Conservation (phyloP, 2,113 vertebrate genomes). For the Gorilla gorilla region DNA sequence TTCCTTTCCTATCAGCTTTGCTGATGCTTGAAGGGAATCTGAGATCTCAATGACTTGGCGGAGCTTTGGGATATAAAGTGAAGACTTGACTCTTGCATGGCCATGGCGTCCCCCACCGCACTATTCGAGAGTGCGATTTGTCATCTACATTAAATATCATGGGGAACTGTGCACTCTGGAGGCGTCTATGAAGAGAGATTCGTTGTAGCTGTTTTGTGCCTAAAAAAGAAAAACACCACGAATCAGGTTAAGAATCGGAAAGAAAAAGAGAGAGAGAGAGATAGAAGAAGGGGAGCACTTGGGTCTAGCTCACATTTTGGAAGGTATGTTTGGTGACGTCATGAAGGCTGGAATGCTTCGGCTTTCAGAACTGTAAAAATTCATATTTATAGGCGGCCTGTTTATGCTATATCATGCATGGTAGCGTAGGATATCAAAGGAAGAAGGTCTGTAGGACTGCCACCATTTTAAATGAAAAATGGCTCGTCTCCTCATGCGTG, state of each 20-base stretch:
- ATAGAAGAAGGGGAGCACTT: conserved; percentile 44
- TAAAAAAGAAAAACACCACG: not conserved
- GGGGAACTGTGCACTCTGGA: not conserved
- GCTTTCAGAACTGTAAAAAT: conserved; percentile 67
- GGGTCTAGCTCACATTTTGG: conserved; percentile 25
- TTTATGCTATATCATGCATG: conserved; percentile 75
- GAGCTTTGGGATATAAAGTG: conserved; percentile 21
- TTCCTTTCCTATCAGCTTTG: not conserved
- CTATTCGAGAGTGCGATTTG: not conserved
- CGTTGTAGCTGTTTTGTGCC: not conserved
- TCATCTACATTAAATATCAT: too few relatives aligned
- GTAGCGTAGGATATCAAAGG: conserved; percentile 79
- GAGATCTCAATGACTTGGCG: not conserved
- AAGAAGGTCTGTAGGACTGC: conserved; percentile 60
- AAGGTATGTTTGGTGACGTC: conserved; percentile 54
- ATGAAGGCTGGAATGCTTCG: conserved; percentile 70
- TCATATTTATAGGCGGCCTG: conserved; percentile 73
- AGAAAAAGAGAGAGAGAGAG: not conserved
- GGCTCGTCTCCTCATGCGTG: conserved; percentile 66
- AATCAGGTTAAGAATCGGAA: not conserved
- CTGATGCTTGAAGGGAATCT: not conserved
- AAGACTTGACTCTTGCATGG: not conserved
- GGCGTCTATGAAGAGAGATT: not conserved
- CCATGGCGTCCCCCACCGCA: not conserved
- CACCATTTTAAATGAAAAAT: conserved; percentile 82